phyloP scores from a whole-genome alignment of 1,140 invertebrate genomes.

The Cydia strobilella region DNA sequence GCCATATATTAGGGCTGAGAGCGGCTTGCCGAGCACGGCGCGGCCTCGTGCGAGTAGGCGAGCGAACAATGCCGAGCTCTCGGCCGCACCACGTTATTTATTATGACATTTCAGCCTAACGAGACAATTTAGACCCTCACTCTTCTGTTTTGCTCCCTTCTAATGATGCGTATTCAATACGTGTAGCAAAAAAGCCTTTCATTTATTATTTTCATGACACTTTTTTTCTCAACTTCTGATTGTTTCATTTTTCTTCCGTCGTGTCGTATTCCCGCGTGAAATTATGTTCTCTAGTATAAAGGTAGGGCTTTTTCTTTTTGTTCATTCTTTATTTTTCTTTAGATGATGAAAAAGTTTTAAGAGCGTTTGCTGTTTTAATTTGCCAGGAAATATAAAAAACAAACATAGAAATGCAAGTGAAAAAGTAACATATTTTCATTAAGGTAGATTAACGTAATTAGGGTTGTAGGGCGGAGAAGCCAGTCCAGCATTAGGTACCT shows the following conservation, averaged over 20 bases:
- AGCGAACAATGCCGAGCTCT: conserved; percentile 44
- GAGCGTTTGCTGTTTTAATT: background rate
- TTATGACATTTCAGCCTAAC: conserved; percentile 50
- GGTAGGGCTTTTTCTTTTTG: background rate
- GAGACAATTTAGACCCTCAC: conserved; percentile 38
- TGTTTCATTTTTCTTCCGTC: conserved; percentile 30
- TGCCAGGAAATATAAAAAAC: conserved; percentile 15
- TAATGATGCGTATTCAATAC: conserved; percentile 43
- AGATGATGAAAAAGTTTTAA: conserved; percentile 3
- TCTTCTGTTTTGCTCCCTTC: conserved; percentile 41
- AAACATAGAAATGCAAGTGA: conserved; percentile 6
- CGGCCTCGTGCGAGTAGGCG: background rate
- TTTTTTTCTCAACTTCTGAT: conserved; percentile 31
- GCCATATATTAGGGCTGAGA: conserved; percentile 34
- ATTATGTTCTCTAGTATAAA: conserved; percentile 22
- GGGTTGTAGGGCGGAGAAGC: background rate
- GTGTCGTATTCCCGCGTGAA: conserved; percentile 28
- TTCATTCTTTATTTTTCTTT: conserved; percentile 14
- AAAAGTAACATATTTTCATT: conserved; percentile 31
- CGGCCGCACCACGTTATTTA: conserved; percentile 45
- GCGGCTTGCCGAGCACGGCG: conserved; percentile 23
- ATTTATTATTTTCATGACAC: conserved; percentile 33
- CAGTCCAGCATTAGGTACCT: conserved; percentile 5
- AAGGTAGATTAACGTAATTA: conserved; percentile 21
- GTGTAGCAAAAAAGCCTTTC: conserved; percentile 40